These are phyloP conservation scores for Camptogramma bilineatum DNA, from an alignment of 2,888 invertebrate genomes.

Conservation along the genomic window DNA sequence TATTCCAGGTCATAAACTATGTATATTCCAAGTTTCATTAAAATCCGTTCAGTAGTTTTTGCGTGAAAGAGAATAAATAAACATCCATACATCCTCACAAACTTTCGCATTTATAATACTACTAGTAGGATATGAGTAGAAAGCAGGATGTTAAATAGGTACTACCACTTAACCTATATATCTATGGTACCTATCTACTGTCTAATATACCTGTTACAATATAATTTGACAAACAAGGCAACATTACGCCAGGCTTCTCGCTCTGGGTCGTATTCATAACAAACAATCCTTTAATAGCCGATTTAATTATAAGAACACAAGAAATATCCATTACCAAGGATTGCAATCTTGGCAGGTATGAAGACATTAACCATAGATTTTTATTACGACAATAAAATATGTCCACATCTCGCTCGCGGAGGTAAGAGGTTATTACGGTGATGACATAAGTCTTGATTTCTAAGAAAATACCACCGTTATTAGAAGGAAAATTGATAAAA, in stretches of 20 bases:
- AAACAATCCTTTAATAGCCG: not conserved
- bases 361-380: constrained; percentile 48
- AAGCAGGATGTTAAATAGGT: no score
- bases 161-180: no score
- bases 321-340: not conserved
- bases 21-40: no score
- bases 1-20: no score
- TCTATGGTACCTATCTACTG: no score
- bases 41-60: no score
- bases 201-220: not conserved
- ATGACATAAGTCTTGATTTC: constrained; percentile 24
- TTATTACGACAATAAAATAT: constrained; percentile 53
- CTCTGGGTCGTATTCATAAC: not conserved
- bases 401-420: constrained; percentile 34
- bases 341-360: constrained; percentile 1
- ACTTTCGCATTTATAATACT: no score
- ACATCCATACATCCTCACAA: no score
- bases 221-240: not conserved
- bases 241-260: not conserved
- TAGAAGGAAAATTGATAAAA: not conserved
- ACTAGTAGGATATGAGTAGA: no score
- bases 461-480: not conserved
- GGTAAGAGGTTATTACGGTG: constrained; percentile 54
- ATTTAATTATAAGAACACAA: not conserved
- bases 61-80: no score